Conservation (phyloP, 1,140 invertebrate genomes). For the Trialeurodes vaporariorum region DNA sequence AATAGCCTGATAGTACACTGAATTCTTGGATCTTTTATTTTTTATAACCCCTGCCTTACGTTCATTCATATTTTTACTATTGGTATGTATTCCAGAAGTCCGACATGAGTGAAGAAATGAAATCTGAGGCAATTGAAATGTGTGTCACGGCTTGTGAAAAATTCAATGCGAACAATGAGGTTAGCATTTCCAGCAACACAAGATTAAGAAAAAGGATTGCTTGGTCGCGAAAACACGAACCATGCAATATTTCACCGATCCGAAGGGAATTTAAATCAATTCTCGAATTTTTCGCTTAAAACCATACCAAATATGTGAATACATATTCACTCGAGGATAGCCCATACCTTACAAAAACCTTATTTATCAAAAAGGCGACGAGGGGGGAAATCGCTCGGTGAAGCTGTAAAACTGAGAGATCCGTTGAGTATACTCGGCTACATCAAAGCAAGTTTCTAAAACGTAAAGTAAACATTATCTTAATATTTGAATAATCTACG, state of each 20-base stretch:
- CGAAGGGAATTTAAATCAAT: background rate
- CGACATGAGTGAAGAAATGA: conserved; percentile 87
- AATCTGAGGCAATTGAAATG: conserved; percentile 73
- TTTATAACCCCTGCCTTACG: too few relatives aligned
- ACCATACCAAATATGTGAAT: background rate
- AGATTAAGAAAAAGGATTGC: background rate
- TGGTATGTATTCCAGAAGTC: conserved; percentile 54
- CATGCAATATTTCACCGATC: background rate
- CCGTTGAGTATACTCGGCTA: too few relatives aligned
- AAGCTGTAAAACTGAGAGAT: too few relatives aligned
- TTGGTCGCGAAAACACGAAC: background rate
- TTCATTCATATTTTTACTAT: too few relatives aligned
- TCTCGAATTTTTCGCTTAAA: background rate
- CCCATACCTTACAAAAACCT: too few relatives aligned
- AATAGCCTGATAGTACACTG: too few relatives aligned
- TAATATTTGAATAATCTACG: too few relatives aligned
- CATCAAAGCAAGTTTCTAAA: too few relatives aligned
- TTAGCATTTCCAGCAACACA: conserved; percentile 31
- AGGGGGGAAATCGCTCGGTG: too few relatives aligned
- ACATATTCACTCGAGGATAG: background rate
- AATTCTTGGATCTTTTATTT: too few relatives aligned
- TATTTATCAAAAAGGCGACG: too few relatives aligned
- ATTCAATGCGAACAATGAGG: conserved; percentile 69
- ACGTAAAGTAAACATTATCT: too few relatives aligned
- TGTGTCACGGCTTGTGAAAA: conserved; percentile 88